Percentiles rank a stretch among this genome's conserved stretches.
Evolutionary conservation across 2,113 vertebrate genomes (phyloP).

Genomic region (Vulpes lagopus): DNA sequence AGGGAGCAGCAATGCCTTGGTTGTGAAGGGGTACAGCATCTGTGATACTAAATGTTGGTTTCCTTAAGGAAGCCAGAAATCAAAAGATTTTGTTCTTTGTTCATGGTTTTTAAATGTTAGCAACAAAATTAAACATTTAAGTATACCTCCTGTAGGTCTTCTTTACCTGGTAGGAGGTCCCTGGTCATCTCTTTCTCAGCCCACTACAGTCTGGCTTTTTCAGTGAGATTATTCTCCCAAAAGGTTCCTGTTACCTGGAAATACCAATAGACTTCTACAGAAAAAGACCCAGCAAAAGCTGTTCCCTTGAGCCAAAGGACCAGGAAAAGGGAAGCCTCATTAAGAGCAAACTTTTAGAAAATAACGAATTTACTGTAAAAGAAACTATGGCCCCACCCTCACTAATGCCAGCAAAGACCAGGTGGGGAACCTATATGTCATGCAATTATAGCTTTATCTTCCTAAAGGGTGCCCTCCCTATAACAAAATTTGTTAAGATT

Average conservation of each 20-base stretch:
- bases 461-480: not conserved
- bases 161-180: not conserved
- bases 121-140: slow-evolving; percentile 4
- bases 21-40: not conserved
- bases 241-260: not conserved
- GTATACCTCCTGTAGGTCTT: not conserved
- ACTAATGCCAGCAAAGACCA: not conserved
- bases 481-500: not conserved
- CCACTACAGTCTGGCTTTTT: not conserved
- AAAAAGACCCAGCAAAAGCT: not conserved
- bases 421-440: not conserved
- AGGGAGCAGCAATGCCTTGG: slow-evolving; percentile 7
- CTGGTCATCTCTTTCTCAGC: not conserved
- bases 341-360: not conserved
- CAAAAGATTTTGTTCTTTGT: slow-evolving; percentile 51
- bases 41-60: not conserved
- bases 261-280: not conserved
- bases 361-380: not conserved
- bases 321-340: not conserved
- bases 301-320: not conserved
- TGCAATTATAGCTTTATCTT: not conserved
- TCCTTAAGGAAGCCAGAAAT: slow-evolving; percentile 41
- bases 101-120: slow-evolving; percentile 36
- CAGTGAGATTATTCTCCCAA: not conserved
- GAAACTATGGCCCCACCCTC: not conserved